Percentiles rank a stretch among this genome's conserved stretches.
Conservation (phyloP, 2,113 vertebrate genomes). For the Emydura subglobosa region DNA sequence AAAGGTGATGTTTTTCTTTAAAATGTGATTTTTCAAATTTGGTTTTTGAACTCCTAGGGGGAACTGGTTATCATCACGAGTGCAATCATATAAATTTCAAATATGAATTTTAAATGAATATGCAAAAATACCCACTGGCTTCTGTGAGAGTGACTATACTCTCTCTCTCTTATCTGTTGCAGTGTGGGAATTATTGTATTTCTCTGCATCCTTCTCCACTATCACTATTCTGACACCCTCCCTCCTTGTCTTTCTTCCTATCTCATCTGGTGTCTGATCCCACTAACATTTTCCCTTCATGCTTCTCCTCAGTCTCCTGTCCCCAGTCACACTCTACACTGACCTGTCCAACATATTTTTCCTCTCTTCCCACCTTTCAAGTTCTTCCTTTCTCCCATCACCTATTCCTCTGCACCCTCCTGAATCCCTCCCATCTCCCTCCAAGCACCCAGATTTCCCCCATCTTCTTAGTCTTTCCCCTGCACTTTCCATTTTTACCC, state of each 20-base stretch:
- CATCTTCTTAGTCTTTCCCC: not conserved
- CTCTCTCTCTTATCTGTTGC: not conserved
- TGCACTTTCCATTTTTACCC: not conserved
- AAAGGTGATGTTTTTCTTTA: not conserved
- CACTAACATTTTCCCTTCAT: not conserved
- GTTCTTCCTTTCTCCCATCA: not conserved
- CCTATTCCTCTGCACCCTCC: not conserved
- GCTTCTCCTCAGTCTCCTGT: not conserved
- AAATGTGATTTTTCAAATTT: not conserved
- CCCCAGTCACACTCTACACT: not conserved
- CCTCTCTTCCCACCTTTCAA: not conserved
- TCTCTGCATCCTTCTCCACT: not conserved
- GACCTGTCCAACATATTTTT: accelerated
- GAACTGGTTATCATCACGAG: not conserved
- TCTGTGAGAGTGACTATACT: not conserved
- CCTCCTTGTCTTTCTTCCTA: not conserved
- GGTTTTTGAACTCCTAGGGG: not conserved
- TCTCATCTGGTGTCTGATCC: not conserved
- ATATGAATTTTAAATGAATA: conserved; percentile 23
- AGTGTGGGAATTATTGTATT: not conserved
- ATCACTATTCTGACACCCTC: not conserved
- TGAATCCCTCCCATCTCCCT: not conserved
- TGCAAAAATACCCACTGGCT: not conserved
- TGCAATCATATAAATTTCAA: conserved; percentile 20
- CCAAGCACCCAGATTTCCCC: not conserved